Evolutionary conservation across 23 tunicate genomes (phyloP), one percentile per base, ranked within the genome.

Genomic region (Styela clava): DNA sequence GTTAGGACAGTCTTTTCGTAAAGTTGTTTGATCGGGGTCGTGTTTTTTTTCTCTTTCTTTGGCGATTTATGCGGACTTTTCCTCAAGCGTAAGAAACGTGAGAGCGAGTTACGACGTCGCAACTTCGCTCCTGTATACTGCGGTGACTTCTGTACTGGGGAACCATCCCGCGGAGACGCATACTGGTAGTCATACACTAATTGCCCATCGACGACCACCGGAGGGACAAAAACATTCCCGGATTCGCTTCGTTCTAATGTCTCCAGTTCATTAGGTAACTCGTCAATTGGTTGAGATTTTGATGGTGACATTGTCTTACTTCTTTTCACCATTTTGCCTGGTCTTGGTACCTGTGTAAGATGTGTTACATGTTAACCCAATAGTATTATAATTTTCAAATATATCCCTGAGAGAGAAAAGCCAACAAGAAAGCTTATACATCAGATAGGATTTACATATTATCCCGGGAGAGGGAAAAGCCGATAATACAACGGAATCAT

Each of bases 171-270:
- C n/a, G 91, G 91, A 12, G 97, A 74, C 34, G 83, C 69, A 65
- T 91, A 91, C 33, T 86, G 91, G 65, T 81, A 91, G 78, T 83
- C 87, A 56, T 79, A 65, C 33, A 69, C 80, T 26, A 86, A 62
- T 83, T 83, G 87, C 16, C 97, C 97, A 56, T 91, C 97, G 2
- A 91, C 74, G 33, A 91, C 44, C 35, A 91, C 97, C 0, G 97
- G 97, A 30, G 97, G 97, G 5, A 63, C 71, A 34, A 86, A 73
- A 23, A 91, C 82, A 74, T 85, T 85, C 0, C 69, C 81, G 0
- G 81, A 76, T 52, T 76, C 81, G 65, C 62, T 76, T 44, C 81
- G 52, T 36, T 76, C 62, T 12, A 76, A 24, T 24, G 52, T 52
- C 44, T 76, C 81, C 1, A 67, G 71, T 67, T 25, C 71, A 24